Conservation (phyloP, 2,888 invertebrate species). For the Eustalomyia histrio region DNA sequence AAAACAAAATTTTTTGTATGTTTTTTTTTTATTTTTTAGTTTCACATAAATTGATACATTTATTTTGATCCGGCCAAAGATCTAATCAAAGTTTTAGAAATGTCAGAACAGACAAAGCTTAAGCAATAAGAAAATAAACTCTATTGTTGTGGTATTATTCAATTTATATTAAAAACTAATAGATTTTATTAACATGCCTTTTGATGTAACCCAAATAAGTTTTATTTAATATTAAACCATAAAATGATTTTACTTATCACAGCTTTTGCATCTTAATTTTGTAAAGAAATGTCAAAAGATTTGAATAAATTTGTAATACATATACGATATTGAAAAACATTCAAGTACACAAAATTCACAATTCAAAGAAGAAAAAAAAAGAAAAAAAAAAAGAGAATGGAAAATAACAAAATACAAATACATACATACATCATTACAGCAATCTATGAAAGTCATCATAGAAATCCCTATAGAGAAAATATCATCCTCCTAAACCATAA, state of each 20-base stretch:
- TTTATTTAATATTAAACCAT: background rate
- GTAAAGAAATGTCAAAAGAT: conserved; percentile 1
- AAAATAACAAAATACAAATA: background rate
- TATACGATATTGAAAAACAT: conserved; percentile 3
- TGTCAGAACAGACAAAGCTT: no score
- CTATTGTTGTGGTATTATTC: no score
- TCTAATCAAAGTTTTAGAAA: no score
- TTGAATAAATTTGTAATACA: conserved; percentile 11
- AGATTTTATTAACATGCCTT: background rate
- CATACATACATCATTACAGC: background rate
- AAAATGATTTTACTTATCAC: background rate
- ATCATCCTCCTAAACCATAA: background rate
- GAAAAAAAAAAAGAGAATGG: background rate
- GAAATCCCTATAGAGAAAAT: background rate
- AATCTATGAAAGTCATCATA: background rate
- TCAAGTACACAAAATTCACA: background rate
- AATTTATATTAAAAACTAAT: background rate
- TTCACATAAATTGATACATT: no score
- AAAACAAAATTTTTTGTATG: no score
- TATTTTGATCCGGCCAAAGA: no score
- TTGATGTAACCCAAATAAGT: background rate
- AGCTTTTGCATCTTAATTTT: background rate
- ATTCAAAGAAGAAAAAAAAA: no score
- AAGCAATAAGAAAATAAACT: no score
- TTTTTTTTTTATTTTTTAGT: no score